A percentile compares a stretch with the other conserved stretches of the same genome.
phyloP scores from a whole-genome alignment of 2,113 vertebrate genomes.

The Conger conger region DNA sequence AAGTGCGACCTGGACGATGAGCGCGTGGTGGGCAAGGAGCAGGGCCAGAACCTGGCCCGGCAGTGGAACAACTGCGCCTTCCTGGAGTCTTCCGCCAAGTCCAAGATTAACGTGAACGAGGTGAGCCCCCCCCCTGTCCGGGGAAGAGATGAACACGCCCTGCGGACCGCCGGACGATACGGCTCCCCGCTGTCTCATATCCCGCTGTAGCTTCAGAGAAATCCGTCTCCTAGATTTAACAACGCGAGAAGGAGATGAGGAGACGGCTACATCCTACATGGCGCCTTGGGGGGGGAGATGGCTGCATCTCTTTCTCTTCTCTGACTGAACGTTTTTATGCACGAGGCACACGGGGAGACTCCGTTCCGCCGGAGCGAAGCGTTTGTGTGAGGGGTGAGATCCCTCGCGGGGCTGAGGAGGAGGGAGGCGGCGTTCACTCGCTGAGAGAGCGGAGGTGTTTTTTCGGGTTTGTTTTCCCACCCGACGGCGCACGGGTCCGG shows the following conservation, averaged over 20 bases:
- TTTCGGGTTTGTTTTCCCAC: neutral
- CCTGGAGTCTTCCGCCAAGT: conserved; percentile 97
- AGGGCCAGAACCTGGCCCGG: conserved; percentile 84
- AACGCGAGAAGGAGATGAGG: neutral
- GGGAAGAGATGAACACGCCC: neutral
- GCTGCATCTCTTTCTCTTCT: neutral
- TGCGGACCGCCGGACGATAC: neutral
- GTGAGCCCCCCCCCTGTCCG: conserved; percentile 72
- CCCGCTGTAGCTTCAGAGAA: neutral
- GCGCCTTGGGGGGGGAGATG: no score
- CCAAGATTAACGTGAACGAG: conserved; percentile 99
- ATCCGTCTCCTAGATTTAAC: neutral
- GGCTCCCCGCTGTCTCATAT: neutral
- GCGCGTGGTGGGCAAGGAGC: conserved; percentile 94
- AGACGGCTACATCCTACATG: no score
- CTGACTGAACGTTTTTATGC: neutral
- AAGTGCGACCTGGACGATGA: conserved; percentile 98
- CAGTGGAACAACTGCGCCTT: conserved; percentile 92
- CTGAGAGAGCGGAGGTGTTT: neutral
- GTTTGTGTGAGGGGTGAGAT: neutral
- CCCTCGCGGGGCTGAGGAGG: neutral
- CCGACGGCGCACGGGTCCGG: neutral
- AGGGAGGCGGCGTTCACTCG: neutral
- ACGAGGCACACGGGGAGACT: neutral
- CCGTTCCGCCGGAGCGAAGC: neutral